These are phyloP conservation scores for Plestiodon gilberti DNA, from an alignment of 2,113 vertebrate species.

Conservation along the genomic window DNA sequence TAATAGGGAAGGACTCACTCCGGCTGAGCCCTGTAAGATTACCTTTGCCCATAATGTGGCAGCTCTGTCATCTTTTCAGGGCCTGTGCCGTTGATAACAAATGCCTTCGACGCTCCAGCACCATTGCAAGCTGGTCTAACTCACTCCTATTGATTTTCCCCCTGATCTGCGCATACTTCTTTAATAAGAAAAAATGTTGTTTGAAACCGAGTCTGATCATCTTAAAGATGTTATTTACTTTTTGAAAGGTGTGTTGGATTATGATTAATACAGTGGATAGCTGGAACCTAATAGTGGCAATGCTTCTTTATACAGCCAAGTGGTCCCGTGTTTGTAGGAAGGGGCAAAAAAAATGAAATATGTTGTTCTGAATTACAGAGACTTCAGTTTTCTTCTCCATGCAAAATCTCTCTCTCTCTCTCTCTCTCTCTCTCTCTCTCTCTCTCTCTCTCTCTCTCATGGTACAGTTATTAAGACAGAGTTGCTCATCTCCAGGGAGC, in stretches of 20 bases:
- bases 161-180: constrained; percentile 45
- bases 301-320: constrained; percentile 53
- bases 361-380: constrained; percentile 36
- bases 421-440: too few relatives aligned
- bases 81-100: constrained; percentile 49
- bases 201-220: constrained; percentile 70
- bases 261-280: constrained; percentile 80
- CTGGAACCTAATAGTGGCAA: constrained; percentile 67
- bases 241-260: constrained; percentile 78
- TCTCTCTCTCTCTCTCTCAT: neutral
- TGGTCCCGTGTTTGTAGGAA: neutral
- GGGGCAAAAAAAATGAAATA: constrained; percentile 20
- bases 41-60: constrained; percentile 56
- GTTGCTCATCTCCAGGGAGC: neutral
- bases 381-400: constrained; percentile 26
- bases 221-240: constrained; percentile 79
- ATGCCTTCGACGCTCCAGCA: constrained; percentile 5
- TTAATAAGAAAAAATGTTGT: constrained; percentile 80
- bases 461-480: neutral
- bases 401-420: neutral
- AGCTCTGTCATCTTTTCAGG: constrained; percentile 68
- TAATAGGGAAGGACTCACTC: neutral
- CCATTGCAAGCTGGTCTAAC: constrained; percentile 30
- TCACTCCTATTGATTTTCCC: constrained; percentile 66
- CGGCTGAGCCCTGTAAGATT: constrained; percentile 38